phyloP scores from a whole-genome alignment of 2,888 invertebrate genomes.

The Pogonocherus hispidulus region DNA sequence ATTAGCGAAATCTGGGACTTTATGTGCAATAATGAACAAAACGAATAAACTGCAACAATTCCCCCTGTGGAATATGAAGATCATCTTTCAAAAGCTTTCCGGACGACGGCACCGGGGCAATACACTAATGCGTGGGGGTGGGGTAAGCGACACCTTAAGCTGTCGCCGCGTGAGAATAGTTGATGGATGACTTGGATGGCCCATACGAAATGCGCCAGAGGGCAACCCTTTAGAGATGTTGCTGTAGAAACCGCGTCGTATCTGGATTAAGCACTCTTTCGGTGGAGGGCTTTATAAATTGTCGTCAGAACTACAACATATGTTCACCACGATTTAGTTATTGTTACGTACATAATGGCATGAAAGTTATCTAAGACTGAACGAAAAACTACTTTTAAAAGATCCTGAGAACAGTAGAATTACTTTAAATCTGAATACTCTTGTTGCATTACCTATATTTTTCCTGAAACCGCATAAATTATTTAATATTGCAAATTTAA shows the following conservation, averaged over 20 bases:
- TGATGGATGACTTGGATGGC: slow-evolving; percentile 61
- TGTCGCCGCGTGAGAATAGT: slow-evolving; percentile 62
- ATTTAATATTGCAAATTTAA: no score
- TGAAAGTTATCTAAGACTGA: no score
- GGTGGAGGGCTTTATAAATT: not conserved
- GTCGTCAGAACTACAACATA: not conserved
- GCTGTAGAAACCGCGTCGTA: slow-evolving; percentile 2
- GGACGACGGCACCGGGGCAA: slow-evolving; percentile 60
- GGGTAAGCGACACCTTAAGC: slow-evolving; percentile 64
- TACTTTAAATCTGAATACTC: no score
- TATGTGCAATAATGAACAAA: no score
- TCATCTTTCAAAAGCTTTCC: slow-evolving; percentile 54
- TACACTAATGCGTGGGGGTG: slow-evolving; percentile 65
- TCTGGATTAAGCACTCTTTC: not conserved
- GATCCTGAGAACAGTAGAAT: no score
- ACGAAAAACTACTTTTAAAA: no score
- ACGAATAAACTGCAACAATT: slow-evolving; percentile 24
- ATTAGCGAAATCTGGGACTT: no score
- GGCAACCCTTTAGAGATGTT: slow-evolving; percentile 28
- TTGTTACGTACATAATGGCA: no score
- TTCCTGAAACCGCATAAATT: no score
- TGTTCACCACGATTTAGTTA: not conserved
- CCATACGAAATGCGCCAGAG: slow-evolving; percentile 7
- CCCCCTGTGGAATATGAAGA: slow-evolving; percentile 9
- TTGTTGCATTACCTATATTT: no score